Base-by-base conservation (phyloP, 2,113 vertebrate species). In the Engystomops pustulosus region DNA sequence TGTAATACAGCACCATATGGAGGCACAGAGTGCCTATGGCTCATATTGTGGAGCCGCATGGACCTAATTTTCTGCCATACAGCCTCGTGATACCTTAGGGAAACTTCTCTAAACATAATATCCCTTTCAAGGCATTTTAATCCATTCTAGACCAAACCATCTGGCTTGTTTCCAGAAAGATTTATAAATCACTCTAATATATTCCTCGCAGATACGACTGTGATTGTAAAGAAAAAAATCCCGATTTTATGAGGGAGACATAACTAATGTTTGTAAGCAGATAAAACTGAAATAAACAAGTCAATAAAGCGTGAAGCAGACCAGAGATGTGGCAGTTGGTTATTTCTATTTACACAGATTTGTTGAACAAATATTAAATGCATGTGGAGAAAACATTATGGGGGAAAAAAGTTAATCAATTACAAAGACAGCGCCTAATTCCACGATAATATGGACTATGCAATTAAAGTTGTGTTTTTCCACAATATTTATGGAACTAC, bases 221-320 rank as follows among this genome's bases (percentile, higher is more conserved):
- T 32, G 27, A 65, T 34, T 65, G 60, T 32, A 65, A 32, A 65
- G 10, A 34, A 36, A 67, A 67, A 34, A 36, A 65, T 18, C 7
- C 32, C 1, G 4, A 67, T 36, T 36, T 67, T 65, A 65, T 65
- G 60, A 32, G 60, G 30, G 36, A 67, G 30, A 34, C 17, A 36
- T 67, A 67, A 67, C 62, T 36, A 65, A 65, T 65, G 14, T 65
- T 65, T 65, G 27, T 65, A 34, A 65, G 60, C 60, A 65, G 60
- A 65, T 65, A 32, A 34, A 65, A 65, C 27, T 32, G 60, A 65
- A 17, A 65, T 65, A 65, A 65, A 17, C 60, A 65, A 65, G 60
- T 65, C 15, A 34, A 65, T 65, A 65, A 65, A 65, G 4, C 1
- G 18, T 67, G 62, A 67, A 67, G 15, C 32, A 20, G 17, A 36